Evolutionary conservation across 92 coral and sea anemone genomes (phyloP), one percentile per base, ranked within the genome.

Genomic region (Paragorgia papillata): DNA sequence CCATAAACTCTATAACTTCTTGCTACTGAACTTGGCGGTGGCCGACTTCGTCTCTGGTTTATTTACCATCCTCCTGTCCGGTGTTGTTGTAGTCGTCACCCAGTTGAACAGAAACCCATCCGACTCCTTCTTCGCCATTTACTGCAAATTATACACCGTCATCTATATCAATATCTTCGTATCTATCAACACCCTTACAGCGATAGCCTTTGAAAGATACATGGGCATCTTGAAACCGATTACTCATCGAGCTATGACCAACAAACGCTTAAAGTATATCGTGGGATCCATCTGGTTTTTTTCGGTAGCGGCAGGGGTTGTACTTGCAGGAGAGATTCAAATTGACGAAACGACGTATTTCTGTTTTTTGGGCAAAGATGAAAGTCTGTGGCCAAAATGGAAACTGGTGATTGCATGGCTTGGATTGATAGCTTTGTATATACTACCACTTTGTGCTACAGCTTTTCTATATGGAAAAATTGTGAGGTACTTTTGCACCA

Each of bases 191-290:
- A 56, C 62, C 3, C 17, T 56, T 1, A 56, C 62, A 1, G 62
- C 33, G 22, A 56, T 56, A 2, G 62, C 62, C 8, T 1, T 56
- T 17, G 62, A 56, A 22, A 56, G 62, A 5, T 68, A 44, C 21
- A 27, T 44, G 14, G 75, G 75, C 14, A 68, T 68, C 0, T 35
- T 68, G 7, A 68, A 44, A n/a, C 75, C 75, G 1, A 0, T 68
- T 9, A 8, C 25, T 2, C 75, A 68, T 40, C 75, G 75, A 27
- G 46, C 44, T 26, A 68, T 68, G 75, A 68, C 75, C 8, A 25
- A 6, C 21, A 46, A 68, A 25, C 75, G 75, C 10, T 40, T 68
- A 7, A 68, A 46, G 21, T 68, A 21, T 19, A 43, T 68, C 33
- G 13, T 48, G 8, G 1, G 44, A n/a, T 68, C 46, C 20, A 20